A percentile compares a stretch with the other conserved stretches of the same genome.
phyloP scores from a whole-genome alignment of 2,113 vertebrate species.

The Tragelaphus imberbis region DNA sequence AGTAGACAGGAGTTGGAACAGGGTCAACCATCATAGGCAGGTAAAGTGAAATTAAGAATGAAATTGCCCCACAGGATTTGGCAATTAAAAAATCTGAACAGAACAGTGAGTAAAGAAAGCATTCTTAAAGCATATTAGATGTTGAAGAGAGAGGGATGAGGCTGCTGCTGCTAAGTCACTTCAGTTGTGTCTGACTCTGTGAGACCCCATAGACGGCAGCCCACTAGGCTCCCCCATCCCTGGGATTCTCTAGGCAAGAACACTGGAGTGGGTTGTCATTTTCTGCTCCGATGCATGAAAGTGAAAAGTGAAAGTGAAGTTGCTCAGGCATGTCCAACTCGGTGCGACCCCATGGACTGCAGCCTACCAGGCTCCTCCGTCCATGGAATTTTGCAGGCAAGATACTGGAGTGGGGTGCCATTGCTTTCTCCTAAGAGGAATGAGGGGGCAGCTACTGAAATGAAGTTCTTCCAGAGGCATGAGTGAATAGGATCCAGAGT shows the following conservation, averaged over 20 bases:
- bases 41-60: not conserved
- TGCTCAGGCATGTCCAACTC: rapidly evolving
- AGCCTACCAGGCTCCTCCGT: not conserved
- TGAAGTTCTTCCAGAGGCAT: not conserved
- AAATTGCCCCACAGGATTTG: not conserved
- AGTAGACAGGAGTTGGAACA: not conserved
- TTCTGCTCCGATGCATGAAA: not conserved
- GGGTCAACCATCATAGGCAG: not conserved
- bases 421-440: not conserved
- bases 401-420: not conserved
- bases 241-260: not conserved
- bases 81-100: not conserved
- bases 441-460: not conserved
- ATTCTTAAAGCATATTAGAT: not conserved
- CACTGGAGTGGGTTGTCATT: not conserved
- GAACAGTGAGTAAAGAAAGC: not conserved
- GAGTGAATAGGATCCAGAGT: too few species aligned
- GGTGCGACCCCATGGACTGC: not conserved
- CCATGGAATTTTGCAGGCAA: not conserved
- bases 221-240: rapidly evolving
- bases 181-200: rapidly evolving
- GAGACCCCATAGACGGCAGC: rapidly evolving
- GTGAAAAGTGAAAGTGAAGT: not conserved
- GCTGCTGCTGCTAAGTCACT: not conserved
- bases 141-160: not conserved